These are phyloP conservation scores for Takifugu bimaculatus DNA, from an alignment of 2,113 vertebrate genomes.

Conservation along the genomic window DNA sequence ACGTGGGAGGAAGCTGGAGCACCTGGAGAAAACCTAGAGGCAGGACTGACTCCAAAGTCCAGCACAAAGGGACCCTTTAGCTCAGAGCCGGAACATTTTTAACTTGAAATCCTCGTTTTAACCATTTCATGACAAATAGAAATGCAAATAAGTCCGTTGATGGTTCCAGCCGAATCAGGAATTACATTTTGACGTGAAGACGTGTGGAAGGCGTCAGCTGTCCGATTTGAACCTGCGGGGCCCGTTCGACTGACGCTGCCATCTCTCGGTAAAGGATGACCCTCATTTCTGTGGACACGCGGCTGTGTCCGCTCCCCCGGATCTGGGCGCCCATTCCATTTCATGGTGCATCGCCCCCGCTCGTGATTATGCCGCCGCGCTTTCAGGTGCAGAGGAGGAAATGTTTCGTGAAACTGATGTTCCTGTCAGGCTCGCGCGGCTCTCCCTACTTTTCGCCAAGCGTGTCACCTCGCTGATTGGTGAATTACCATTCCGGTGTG, in stretches of 20 bases:
- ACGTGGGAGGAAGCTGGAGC: too few relatives aligned
- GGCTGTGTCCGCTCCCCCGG: constrained; percentile 76
- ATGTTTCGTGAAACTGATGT: constrained; percentile 90
- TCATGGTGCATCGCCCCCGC: constrained; percentile 82
- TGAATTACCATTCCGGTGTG: constrained; percentile 85
- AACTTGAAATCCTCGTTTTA: too few relatives aligned
- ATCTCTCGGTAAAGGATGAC: constrained; percentile 72
- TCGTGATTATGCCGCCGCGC: constrained; percentile 79
- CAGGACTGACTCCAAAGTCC: too few relatives aligned
- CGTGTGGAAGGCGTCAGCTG: constrained; percentile 4
- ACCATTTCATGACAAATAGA: too few relatives aligned
- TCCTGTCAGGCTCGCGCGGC: constrained; percentile 81
- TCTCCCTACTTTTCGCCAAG: constrained; percentile 74
- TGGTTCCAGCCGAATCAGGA: constrained; percentile 6
- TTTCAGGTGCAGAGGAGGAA: constrained; percentile 88
- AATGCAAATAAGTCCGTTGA: too few relatives aligned
- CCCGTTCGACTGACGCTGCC: constrained; percentile 55
- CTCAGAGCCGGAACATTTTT: too few relatives aligned
- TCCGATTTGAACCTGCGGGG: constrained; percentile 45
- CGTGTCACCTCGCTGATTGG: constrained; percentile 86
- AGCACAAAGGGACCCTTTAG: too few relatives aligned
- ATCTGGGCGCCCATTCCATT: constrained; percentile 82
- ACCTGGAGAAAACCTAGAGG: too few relatives aligned
- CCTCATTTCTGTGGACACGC: constrained; percentile 82
- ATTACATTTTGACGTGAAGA: constrained; percentile 20